Percentiles rank a stretch among this genome's conserved stretches.
These are phyloP conservation scores for Ceratothoa steindachneri DNA, from an alignment of 2,888 invertebrate genomes.

Conservation along the genomic window DNA sequence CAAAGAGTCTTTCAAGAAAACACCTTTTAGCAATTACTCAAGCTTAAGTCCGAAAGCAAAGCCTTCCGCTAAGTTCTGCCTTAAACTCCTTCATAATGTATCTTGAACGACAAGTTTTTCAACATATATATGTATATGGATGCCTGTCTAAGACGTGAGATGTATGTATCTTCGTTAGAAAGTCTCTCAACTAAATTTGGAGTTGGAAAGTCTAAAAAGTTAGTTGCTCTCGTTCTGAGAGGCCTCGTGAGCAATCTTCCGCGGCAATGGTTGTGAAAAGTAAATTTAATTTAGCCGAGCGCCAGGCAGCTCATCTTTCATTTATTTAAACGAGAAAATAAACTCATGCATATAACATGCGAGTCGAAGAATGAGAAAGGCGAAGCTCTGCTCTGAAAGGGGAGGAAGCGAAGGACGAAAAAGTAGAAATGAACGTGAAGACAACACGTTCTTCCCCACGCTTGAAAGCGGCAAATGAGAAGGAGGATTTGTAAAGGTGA, in stretches of 20 bases:
- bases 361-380: neutral
- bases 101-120: too few species aligned
- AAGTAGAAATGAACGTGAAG: too few species aligned
- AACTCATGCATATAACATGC: neutral
- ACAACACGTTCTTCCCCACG: too few species aligned
- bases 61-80: too few species aligned
- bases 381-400: neutral
- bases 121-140: neutral
- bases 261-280: neutral
- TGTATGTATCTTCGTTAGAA: neutral
- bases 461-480: too few species aligned
- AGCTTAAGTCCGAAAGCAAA: too few species aligned
- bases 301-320: neutral
- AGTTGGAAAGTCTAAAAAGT: neutral
- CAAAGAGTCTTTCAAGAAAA: too few species aligned
- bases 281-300: neutral
- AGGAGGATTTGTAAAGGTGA: neutral
- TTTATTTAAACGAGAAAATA: neutral
- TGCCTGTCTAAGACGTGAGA: neutral
- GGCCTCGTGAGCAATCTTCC: neutral
- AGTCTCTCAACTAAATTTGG: neutral
- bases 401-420: neutral
- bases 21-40: too few species aligned
- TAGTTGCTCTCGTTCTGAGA: neutral
- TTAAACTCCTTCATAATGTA: too few species aligned